These are phyloP conservation scores for Spermophilus dauricus DNA, from an alignment of 2,113 vertebrate species.

Conservation along the genomic window DNA sequence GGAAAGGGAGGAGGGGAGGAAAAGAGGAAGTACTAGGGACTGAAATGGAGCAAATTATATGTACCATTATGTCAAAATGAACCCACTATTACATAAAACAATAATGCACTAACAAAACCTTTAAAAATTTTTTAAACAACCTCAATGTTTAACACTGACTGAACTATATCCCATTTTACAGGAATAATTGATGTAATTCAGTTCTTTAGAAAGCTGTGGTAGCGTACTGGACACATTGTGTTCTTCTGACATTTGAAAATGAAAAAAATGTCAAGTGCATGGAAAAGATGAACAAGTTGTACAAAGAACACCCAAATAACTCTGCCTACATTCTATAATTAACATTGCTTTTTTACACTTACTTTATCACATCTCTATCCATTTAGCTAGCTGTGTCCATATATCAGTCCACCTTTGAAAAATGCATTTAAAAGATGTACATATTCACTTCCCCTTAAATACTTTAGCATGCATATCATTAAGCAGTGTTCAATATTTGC, in stretches of 20 bases:
- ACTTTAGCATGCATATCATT: not conserved
- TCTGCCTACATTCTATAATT: not conserved
- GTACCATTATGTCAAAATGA: no score
- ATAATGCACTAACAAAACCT: not conserved
- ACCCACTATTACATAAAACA: no score
- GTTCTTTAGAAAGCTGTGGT: not conserved
- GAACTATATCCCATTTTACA: not conserved
- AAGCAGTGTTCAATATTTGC: not conserved
- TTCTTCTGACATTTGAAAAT: constrained; percentile 29
- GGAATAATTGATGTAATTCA: not conserved
- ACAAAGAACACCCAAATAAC: not conserved
- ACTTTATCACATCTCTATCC: not conserved
- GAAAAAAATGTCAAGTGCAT: constrained; percentile 15
- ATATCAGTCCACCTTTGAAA: not conserved
- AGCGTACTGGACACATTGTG: not conserved
- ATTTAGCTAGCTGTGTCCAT: not conserved
- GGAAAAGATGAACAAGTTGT: constrained; percentile 3
- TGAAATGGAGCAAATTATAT: no score
- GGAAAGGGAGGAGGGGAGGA: no score
- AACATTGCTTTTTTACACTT: not conserved
- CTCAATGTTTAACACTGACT: not conserved
- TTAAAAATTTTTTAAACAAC: not conserved
- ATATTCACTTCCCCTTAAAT: not conserved
- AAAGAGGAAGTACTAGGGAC: no score
- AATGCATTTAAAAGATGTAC: not conserved